A percentile compares a stretch with the other conserved stretches of the same genome.
These are phyloP conservation scores for Scaptodrosophila latifasciaeformis DNA, from an alignment of 2,888 invertebrate species.

Conservation along the genomic window DNA sequence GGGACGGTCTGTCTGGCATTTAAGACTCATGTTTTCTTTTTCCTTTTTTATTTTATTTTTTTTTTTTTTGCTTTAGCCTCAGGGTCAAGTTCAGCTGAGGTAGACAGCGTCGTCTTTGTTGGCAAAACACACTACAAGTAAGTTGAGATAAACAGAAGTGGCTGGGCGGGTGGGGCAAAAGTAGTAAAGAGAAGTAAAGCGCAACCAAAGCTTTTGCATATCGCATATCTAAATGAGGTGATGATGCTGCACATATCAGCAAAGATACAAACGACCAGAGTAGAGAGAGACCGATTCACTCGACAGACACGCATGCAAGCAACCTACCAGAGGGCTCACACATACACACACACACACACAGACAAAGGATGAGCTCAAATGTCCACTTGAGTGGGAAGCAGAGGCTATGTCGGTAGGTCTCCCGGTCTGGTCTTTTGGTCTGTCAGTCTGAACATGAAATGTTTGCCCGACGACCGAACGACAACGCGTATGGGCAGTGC, in stretches of 20 bases:
- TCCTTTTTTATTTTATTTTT: no score
- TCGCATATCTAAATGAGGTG: constrained; percentile 66
- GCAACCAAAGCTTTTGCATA: constrained; percentile 57
- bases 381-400: constrained; percentile 66
- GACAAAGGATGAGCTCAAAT: constrained; percentile 54
- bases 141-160: constrained; percentile 1
- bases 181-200: constrained; percentile 21
- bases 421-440: constrained; percentile 3
- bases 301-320: constrained; percentile 22
- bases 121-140: constrained; percentile 6
- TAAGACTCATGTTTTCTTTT: constrained; percentile 63
- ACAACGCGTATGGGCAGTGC: constrained; percentile 16
- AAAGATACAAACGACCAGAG: constrained; percentile 44
- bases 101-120: neutral
- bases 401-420: neutral
- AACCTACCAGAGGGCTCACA: constrained; percentile 8
- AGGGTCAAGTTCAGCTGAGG: constrained; percentile 59
- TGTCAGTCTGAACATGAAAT: constrained; percentile 58
- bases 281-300: constrained; percentile 17
- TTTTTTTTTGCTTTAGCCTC: constrained; percentile 64
- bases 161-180: neutral
- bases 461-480: constrained; percentile 59
- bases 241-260: constrained; percentile 66
- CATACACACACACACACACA: constrained; percentile 12
- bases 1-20: constrained; percentile 45